Evolutionary conservation across 1,140 invertebrate species (phyloP).

Genomic region (Sycophaga agraensis): DNA sequence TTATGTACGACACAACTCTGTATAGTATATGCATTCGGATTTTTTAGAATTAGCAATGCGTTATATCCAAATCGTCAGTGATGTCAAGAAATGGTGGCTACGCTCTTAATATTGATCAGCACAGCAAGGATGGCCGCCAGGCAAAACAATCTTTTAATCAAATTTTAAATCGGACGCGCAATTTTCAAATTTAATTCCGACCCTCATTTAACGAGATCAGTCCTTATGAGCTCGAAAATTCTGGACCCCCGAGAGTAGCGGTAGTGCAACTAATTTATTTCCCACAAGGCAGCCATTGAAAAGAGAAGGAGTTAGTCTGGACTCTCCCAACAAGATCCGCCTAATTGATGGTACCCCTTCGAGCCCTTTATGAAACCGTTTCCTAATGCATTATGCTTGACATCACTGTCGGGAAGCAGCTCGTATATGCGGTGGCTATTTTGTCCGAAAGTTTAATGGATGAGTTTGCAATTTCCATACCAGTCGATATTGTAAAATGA

Average conservation of each 20-base stretch:
- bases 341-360: slow-evolving; percentile 20
- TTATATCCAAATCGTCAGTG: background rate
- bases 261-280: slow-evolving; percentile 22
- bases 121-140: background rate
- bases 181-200: slow-evolving; percentile 20
- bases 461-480: slow-evolving; percentile 45
- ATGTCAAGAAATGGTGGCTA: background rate
- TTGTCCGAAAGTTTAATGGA: background rate
- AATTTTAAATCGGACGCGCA: slow-evolving; percentile 10
- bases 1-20: too few species aligned
- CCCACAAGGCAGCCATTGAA: background rate
- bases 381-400: too few species aligned
- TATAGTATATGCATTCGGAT: background rate
- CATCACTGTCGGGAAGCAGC: background rate
- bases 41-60: background rate
- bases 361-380: slow-evolving; percentile 13
- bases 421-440: background rate
- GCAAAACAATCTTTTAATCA: slow-evolving; percentile 18
- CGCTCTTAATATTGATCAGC: slow-evolving; percentile 12
- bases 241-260: background rate
- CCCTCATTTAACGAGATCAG: background rate
- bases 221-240: slow-evolving; percentile 15
- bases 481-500: slow-evolving; percentile 32
- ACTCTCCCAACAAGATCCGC: slow-evolving; percentile 7
- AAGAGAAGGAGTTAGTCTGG: too few species aligned